Percentiles rank a stretch among this genome's conserved stretches.
Evolutionary conservation across 2,888 invertebrate genomes (phyloP).

Genomic region (Ectobius pallidus): DNA sequence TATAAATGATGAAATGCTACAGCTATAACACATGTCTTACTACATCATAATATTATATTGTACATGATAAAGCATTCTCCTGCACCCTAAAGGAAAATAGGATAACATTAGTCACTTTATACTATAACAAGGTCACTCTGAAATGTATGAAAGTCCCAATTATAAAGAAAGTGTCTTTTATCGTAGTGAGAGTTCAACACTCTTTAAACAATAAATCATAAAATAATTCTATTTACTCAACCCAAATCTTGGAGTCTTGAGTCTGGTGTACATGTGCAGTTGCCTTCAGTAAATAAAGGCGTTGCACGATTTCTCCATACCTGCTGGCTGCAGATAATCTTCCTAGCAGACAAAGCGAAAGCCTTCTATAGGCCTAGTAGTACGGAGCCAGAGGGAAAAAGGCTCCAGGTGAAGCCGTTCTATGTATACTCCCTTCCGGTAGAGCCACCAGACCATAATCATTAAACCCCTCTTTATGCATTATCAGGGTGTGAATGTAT

Average conservation of each 20-base stretch:
- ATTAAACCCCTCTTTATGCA: no score
- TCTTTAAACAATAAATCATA: constrained; percentile 16
- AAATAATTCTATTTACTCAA: background rate
- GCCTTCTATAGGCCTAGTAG: background rate
- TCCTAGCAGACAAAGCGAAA: background rate
- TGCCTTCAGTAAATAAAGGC: background rate
- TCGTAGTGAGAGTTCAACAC: background rate
- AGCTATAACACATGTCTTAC: no score
- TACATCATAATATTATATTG: no score
- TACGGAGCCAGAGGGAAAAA: background rate
- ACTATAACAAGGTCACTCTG: background rate
- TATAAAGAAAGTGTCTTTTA: background rate
- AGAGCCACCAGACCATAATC: no score
- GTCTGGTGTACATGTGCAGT: background rate
- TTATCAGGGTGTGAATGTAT: no score
- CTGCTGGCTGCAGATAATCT: background rate
- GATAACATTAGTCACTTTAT: background rate
- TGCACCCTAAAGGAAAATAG: background rate
- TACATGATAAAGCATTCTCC: background rate
- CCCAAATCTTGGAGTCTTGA: background rate
- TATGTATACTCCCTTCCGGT: no score
- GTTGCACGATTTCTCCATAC: background rate
- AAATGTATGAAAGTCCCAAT: background rate
- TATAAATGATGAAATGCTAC: no score
- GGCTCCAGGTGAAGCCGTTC: background rate